Base-by-base conservation (phyloP, 2,888 invertebrate genomes). In the Cecidostiba fungosa region DNA sequence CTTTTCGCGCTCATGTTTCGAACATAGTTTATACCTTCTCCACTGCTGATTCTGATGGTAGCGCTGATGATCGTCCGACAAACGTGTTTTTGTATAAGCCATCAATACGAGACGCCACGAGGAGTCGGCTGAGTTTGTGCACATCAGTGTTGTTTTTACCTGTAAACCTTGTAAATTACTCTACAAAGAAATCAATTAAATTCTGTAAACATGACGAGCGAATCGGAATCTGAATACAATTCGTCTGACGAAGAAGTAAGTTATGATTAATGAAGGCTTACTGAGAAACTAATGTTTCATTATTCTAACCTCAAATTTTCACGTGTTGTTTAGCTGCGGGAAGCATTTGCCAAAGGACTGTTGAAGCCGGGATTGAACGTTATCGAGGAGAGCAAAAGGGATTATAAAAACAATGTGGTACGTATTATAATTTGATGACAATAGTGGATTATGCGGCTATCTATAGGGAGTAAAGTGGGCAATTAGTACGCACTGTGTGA, bases 321-420 rank as follows among this genome's bases (percentile, higher is more conserved):
- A 91, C 89, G 89, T 90, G 89, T 72, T 83, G 74, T 87, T 86
- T 91, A 98, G 98, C 94, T 99, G 83, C 98, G 98, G 96, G 96
- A 97, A 92, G 98, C 98, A 0, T 98, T 98, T 93, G 96, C 96
- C 0, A 95, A 96, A 90, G 98, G 98, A 0, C 94, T 96, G 81
- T 91, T 99, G 0, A 97, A 98, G 92, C 97, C 98, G 0, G 98
- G 98, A 1, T 93, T 98, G 0, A 98, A 98, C 93, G 94, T 95
- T 88, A 95, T 95, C 90, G 94, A 96, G 80, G 94, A 95, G 88
- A 94, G 94, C 90, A 94, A 95, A 88, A 95, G 95, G 91, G 93
- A 93, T 72, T 94, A 94, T 89, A 95, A 95, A 4, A 98, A 98
- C 92, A 96, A 97, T 94, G 95, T 96, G 83, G 97, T 97, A 94